Evolutionary conservation across 2,797 vertebrate species (phyloP).

Genomic region (Mus caroli): DNA sequence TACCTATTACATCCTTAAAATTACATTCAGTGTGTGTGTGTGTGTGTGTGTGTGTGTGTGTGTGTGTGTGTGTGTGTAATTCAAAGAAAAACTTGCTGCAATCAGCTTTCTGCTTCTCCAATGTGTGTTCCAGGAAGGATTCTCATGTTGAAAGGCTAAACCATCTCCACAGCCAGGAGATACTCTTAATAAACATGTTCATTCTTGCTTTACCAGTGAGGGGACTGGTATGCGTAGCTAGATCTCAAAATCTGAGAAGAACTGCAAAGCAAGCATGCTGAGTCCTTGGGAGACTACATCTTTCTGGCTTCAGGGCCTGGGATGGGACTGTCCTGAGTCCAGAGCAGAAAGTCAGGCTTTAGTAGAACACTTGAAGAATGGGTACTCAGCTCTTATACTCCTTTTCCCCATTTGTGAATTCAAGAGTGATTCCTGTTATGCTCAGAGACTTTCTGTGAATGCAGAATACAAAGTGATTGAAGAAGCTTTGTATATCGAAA

Average conservation of each 20-base stretch:
- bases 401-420: neutral
- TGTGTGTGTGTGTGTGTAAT: neutral
- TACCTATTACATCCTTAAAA: neutral
- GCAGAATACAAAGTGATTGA: neutral
- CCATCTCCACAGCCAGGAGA: neutral
- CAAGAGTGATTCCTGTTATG: neutral
- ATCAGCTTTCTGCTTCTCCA: neutral
- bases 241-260: neutral
- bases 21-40: neutral
- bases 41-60: neutral
- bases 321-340: neutral
- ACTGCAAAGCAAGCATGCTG: neutral
- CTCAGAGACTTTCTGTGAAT: neutral
- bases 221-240: neutral
- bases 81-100: neutral
- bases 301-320: neutral
- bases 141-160: neutral
- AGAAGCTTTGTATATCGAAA: neutral
- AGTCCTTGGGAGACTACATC: neutral
- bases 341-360: neutral
- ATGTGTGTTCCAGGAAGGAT: neutral
- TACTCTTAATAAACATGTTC: neutral
- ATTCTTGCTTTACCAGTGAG: slow-evolving; percentile 4
- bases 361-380: neutral
- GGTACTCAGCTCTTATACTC: neutral